Base-by-base conservation (phyloP, 2,888 invertebrate genomes). In the Synergus itoensis region DNA sequence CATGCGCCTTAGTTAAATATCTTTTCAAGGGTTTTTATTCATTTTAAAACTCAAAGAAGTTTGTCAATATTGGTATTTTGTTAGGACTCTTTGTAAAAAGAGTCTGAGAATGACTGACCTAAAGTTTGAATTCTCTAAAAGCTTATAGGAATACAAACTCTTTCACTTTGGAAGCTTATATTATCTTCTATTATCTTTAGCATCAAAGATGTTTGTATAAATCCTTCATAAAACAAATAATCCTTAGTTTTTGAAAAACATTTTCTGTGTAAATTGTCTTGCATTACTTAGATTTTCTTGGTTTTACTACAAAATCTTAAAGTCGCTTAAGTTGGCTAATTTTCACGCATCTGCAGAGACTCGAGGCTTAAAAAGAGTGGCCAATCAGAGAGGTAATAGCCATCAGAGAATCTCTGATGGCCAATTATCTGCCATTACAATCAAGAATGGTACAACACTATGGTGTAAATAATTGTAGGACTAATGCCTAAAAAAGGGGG, bases 371-470 rank as follows among this genome's bases (percentile, higher is more conserved):
- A 36, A 36, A 73, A 53, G 48, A 73, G 73, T 45, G 48, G 14
- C 40, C 53, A 73, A 73, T 73, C 53, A 73, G 48, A n/a, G n/a
- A 53, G 73, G 11, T 73, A 53, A 53, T 73, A 11, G 53, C 36
- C 48, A 73, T 73, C 36, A 36, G n/a, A 36, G 21, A 60, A 5
- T 3, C 73, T 53, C 16, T 53, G 48, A 73, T 73, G 73, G 73
- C n/a, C 53, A 73, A 73, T 73, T 73, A 73, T 73, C 73, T 53
- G 53, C 53, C 53, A 73, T 73, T 73, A 53, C 73, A 53, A 73
- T 73, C 53, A 73, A 73, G 73, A 36, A 53, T 73, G 48, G 14
- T 53, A 53, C 16, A 53, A 73, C 53, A 73, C 73, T 67, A 21
- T 73, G 48, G 36, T 53, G 73, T 36, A 73, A 73, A 53, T 48